A percentile compares a stretch with the other conserved stretches of the same genome.
Conservation (phyloP, 1,140 invertebrate species). For the Diorhabda carinulata region DNA sequence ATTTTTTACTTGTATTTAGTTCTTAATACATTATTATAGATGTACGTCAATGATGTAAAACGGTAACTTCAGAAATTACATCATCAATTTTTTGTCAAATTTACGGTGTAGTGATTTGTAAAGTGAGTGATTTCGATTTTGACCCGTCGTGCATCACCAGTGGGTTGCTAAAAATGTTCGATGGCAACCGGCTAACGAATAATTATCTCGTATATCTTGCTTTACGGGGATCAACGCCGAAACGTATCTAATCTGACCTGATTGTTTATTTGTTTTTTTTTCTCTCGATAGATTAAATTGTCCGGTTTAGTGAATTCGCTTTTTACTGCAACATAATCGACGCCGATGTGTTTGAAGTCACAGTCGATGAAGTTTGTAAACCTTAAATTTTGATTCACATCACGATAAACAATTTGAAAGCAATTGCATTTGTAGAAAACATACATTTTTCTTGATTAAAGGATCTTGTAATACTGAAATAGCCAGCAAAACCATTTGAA, state of each 20-base stretch:
- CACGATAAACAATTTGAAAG: too few relatives aligned
- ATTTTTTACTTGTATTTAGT: too few relatives aligned
- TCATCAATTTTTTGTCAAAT: conserved; percentile 19
- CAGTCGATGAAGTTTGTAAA: too few relatives aligned
- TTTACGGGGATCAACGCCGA: conserved; percentile 38
- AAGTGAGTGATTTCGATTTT: conserved; percentile 31
- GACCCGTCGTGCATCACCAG: conserved; percentile 32
- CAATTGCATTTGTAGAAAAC: too few relatives aligned
- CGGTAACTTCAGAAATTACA: conserved; percentile 15
- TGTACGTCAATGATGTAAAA: neutral
- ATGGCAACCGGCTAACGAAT: conserved; percentile 35
- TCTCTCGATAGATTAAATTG: neutral
- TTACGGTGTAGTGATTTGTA: conserved; percentile 17
- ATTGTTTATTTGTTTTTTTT: conserved; percentile 17
- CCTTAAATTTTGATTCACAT: too few relatives aligned
- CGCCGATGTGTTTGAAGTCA: too few relatives aligned
- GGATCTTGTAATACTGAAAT: too few relatives aligned
- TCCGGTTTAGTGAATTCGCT: neutral
- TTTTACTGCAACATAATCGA: too few relatives aligned
- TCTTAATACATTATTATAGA: too few relatives aligned
- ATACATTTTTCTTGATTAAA: too few relatives aligned
- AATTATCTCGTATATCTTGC: conserved; percentile 42
- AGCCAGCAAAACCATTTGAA: too few relatives aligned
- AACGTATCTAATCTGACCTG: conserved; percentile 24
- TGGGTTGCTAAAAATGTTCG: conserved; percentile 9